Percentiles rank a stretch among this genome's conserved stretches.
phyloP scores from a whole-genome alignment of 2,797 vertebrate species.

The Potorous gilbertii region DNA sequence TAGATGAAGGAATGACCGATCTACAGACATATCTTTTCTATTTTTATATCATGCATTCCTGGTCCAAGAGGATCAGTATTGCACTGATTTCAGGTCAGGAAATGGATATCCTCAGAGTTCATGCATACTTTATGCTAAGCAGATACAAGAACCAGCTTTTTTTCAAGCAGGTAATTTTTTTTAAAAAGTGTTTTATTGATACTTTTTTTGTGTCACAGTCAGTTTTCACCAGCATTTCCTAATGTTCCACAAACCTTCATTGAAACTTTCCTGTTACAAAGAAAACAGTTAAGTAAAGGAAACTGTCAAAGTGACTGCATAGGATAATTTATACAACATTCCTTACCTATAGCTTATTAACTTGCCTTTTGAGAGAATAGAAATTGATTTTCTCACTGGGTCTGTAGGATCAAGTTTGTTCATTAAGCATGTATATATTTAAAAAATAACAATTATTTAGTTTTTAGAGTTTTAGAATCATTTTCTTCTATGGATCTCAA shows the following conservation, averaged over 20 bases:
- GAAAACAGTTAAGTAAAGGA: neutral
- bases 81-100: constrained; percentile 76
- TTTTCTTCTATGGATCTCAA: too few relatives aligned
- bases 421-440: too few relatives aligned
- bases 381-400: too few relatives aligned
- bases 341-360: neutral
- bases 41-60: constrained; percentile 74
- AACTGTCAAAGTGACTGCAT: neutral
- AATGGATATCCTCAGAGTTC: constrained; percentile 68
- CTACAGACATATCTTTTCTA: constrained; percentile 75
- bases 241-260: neutral
- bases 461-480: too few relatives aligned
- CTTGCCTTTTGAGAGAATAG: too few relatives aligned
- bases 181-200: neutral
- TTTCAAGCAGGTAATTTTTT: constrained; percentile 51
- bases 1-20: constrained; percentile 72
- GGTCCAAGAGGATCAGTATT: constrained; percentile 67
- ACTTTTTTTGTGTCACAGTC: neutral
- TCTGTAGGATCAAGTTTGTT: too few relatives aligned
- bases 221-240: neutral
- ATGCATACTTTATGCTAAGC: constrained; percentile 66
- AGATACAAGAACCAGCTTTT: rapidly evolving
- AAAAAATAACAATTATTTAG: too few relatives aligned
- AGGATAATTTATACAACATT: neutral
- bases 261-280: neutral